Conservation (phyloP, 2,797 vertebrate species). For the Lycodopsis pacificus region DNA sequence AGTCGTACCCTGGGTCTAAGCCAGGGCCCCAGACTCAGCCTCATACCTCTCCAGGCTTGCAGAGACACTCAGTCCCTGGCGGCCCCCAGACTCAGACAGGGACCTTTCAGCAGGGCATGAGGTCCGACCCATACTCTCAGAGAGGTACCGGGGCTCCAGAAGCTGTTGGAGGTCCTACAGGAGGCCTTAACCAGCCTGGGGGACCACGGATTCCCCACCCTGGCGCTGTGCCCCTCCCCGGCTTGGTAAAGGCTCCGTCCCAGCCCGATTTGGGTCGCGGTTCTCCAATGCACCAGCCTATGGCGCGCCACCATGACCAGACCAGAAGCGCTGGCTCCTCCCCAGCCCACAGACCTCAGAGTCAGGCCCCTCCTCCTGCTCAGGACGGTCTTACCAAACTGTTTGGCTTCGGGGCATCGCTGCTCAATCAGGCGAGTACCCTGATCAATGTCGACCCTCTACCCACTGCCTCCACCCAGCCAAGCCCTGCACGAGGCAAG, state of each 20-base stretch:
- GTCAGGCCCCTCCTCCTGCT: slow-evolving; percentile 83
- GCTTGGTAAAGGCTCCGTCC: slow-evolving; percentile 86
- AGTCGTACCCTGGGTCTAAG: slow-evolving; percentile 58
- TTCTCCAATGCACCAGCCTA: slow-evolving; percentile 85
- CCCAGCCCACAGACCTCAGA: slow-evolving; percentile 81
- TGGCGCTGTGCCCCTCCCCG: slow-evolving; percentile 82
- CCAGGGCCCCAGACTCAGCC: slow-evolving; percentile 68
- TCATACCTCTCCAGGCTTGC: slow-evolving; percentile 67
- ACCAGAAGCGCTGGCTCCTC: slow-evolving; percentile 87
- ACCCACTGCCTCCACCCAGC: slow-evolving; percentile 84
- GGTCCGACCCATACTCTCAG: slow-evolving; percentile 73
- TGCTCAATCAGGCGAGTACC: slow-evolving; percentile 97
- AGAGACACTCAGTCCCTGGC: slow-evolving; percentile 70
- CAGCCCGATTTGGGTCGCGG: slow-evolving; percentile 88
- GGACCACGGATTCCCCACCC: slow-evolving; percentile 85
- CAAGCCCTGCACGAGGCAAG: slow-evolving; percentile 89
- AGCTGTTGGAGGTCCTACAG: slow-evolving; percentile 57
- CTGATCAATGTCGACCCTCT: slow-evolving; percentile 95
- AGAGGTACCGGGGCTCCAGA: slow-evolving; percentile 74
- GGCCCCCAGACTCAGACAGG: slow-evolving; percentile 65
- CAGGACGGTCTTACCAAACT: slow-evolving; percentile 97
- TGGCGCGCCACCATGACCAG: slow-evolving; percentile 81
- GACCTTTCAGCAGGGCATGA: slow-evolving; percentile 74
- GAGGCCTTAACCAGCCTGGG: slow-evolving; percentile 70
- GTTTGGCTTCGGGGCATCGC: slow-evolving; percentile 95